These are phyloP conservation scores for Trigoniulus corallinus DNA, from an alignment of 1,140 invertebrate genomes.

Conservation along the genomic window DNA sequence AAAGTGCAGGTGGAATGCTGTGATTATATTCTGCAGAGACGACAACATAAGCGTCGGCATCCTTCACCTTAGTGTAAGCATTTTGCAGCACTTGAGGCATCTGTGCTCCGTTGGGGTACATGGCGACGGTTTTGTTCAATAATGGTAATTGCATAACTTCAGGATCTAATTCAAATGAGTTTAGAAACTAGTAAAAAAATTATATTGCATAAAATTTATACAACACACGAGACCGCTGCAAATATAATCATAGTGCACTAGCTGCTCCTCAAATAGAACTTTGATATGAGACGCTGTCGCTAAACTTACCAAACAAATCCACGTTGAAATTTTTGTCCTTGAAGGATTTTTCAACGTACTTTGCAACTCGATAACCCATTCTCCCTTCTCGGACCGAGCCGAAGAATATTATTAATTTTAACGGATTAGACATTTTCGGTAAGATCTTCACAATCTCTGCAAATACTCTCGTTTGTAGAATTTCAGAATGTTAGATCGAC, in stretches of 20 bases:
- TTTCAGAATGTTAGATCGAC: too few relatives aligned
- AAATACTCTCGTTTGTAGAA: too few relatives aligned
- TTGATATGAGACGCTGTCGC: background rate
- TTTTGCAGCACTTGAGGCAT: background rate
- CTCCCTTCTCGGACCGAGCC: slow-evolving; percentile 17
- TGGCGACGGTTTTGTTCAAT: slow-evolving; percentile 11
- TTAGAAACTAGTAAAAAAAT: too few relatives aligned
- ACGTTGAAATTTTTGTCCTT: background rate
- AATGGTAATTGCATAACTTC: slow-evolving; percentile 13
- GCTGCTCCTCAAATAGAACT: background rate
- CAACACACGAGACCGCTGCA: too few relatives aligned
- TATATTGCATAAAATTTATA: too few relatives aligned
- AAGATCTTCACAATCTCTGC: too few relatives aligned
- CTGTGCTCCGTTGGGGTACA: background rate
- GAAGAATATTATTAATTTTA: slow-evolving; percentile 17
- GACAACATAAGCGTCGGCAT: slow-evolving; percentile 29
- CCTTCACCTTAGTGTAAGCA: background rate
- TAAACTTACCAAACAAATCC: slow-evolving; percentile 1
- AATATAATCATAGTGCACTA: background rate
- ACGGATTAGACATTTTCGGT: too few relatives aligned
- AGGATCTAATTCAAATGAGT: background rate
- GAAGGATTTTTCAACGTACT: background rate
- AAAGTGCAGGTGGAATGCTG: slow-evolving; percentile 27
- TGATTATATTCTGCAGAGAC: slow-evolving; percentile 32
- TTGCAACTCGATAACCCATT: slow-evolving; percentile 17